Evolutionary conservation across 2,797 vertebrate species (phyloP).

Genomic region (Antennarius maculatus): DNA sequence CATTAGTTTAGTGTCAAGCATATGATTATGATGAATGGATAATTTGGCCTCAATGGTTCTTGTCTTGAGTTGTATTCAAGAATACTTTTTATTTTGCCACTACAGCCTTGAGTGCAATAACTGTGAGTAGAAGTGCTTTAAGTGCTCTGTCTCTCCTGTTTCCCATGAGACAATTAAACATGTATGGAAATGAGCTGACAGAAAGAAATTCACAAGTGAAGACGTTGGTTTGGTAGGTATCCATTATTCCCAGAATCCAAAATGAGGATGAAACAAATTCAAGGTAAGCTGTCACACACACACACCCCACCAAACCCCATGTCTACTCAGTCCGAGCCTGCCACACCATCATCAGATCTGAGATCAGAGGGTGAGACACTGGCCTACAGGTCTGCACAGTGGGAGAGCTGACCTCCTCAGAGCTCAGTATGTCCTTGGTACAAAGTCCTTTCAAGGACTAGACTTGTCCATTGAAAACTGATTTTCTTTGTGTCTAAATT

Average conservation of each 20-base stretch:
- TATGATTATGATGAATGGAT: too few species aligned
- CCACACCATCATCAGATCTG: slow-evolving; percentile 63
- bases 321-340: slow-evolving; percentile 68
- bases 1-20: too few species aligned
- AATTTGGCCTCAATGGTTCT: slow-evolving; percentile 9
- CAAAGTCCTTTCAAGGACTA: slow-evolving; percentile 66
- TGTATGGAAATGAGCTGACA: slow-evolving; percentile 76
- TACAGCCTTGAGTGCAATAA: slow-evolving; percentile 49
- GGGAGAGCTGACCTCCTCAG: slow-evolving; percentile 71
- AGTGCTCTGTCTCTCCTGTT: slow-evolving; percentile 53
- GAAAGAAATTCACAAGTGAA: slow-evolving; percentile 61
- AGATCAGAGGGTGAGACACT: slow-evolving; percentile 70
- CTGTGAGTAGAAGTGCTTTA: slow-evolving; percentile 28
- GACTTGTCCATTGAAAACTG: slow-evolving; percentile 55
- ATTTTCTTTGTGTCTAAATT: slow-evolving; percentile 52
- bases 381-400: slow-evolving; percentile 65
- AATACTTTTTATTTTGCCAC: slow-evolving; percentile 72
- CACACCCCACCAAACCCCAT: slow-evolving; percentile 66
- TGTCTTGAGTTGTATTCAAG: slow-evolving; percentile 74
- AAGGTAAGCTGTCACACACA: slow-evolving; percentile 68
- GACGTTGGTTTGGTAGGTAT: slow-evolving; percentile 37
- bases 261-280: slow-evolving; percentile 64
- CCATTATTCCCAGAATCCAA: slow-evolving; percentile 35
- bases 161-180: slow-evolving; percentile 72
- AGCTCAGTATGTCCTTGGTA: slow-evolving; percentile 73